Percentiles rank a stretch among this genome's conserved stretches.
These are phyloP conservation scores for Napeogenes inachia DNA, from an alignment of 2,888 invertebrate genomes.

Conservation along the genomic window DNA sequence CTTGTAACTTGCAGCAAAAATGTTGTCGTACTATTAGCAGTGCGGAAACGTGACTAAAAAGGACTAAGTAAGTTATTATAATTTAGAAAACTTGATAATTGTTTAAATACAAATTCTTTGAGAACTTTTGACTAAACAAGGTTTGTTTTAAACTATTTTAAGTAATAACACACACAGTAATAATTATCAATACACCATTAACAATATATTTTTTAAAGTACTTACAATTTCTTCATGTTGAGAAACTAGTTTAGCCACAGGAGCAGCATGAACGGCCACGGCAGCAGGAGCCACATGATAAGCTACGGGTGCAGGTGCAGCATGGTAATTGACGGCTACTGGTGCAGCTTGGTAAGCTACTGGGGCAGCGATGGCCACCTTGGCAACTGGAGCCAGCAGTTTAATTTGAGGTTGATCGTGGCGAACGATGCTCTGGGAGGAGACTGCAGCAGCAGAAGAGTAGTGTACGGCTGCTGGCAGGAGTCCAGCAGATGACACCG, in stretches of 20 bases:
- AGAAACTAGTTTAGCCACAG: conserved; percentile 33
- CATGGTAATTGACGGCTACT: conserved; percentile 49
- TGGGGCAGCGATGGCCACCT: conserved; percentile 37
- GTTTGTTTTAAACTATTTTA: too few relatives aligned
- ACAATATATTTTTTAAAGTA: neutral
- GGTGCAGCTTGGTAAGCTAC: conserved; percentile 54
- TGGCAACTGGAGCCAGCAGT: conserved; percentile 11
- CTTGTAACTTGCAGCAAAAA: too few relatives aligned
- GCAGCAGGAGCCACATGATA: conserved; percentile 36
- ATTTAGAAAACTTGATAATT: too few relatives aligned
- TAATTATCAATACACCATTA: too few relatives aligned
- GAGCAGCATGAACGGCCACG: conserved; percentile 33
- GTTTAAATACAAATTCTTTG: too few relatives aligned
- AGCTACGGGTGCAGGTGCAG: conserved; percentile 38
- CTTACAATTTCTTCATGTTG: conserved; percentile 39
- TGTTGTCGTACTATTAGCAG: too few relatives aligned
- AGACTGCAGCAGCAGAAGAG: conserved; percentile 44
- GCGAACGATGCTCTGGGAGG: conserved; percentile 49
- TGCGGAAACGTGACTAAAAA: too few relatives aligned
- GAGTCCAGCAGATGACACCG: conserved; percentile 39
- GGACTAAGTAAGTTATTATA: too few relatives aligned
- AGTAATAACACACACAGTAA: too few relatives aligned
- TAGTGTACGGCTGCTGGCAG: conserved; percentile 51
- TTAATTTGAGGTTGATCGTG: conserved; percentile 39
- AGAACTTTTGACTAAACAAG: too few relatives aligned